A percentile compares a stretch with the other conserved stretches of the same genome.
Evolutionary conservation across 2,113 vertebrate species (phyloP).

Genomic region (Elachura formosa): DNA sequence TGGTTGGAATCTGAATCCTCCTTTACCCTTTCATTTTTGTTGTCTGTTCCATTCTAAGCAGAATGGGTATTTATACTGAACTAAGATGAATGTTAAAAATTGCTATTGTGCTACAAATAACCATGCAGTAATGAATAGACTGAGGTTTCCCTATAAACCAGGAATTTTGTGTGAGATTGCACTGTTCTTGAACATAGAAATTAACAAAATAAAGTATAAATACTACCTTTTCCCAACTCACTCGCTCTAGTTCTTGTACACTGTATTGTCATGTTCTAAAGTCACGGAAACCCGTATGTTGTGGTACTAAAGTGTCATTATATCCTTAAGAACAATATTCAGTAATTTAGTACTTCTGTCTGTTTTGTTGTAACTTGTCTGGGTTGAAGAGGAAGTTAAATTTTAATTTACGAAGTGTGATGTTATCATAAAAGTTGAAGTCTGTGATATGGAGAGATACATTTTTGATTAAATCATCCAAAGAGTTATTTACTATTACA

Average conservation of each 20-base stretch:
- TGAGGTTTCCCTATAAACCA: neutral
- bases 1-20: neutral
- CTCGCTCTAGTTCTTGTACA: neutral
- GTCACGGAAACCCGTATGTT: neutral
- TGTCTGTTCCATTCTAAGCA: neutral
- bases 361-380: neutral
- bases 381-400: neutral
- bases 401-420: neutral
- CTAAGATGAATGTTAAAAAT: neutral
- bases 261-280: neutral
- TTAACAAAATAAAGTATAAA: neutral
- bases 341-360: neutral
- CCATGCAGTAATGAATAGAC: neutral
- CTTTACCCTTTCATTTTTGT: neutral
- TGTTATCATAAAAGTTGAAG: neutral
- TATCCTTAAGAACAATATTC: neutral
- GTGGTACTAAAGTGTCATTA: neutral
- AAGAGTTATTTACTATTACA: neutral
- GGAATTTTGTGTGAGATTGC: neutral
- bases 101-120: neutral
- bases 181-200: neutral
- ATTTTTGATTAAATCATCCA: neutral
- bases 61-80: neutral
- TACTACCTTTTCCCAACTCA: neutral
- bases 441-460: neutral